Evolutionary conservation across 2,888 invertebrate species (phyloP).

Genomic region (Tetragonisca angustula): DNA sequence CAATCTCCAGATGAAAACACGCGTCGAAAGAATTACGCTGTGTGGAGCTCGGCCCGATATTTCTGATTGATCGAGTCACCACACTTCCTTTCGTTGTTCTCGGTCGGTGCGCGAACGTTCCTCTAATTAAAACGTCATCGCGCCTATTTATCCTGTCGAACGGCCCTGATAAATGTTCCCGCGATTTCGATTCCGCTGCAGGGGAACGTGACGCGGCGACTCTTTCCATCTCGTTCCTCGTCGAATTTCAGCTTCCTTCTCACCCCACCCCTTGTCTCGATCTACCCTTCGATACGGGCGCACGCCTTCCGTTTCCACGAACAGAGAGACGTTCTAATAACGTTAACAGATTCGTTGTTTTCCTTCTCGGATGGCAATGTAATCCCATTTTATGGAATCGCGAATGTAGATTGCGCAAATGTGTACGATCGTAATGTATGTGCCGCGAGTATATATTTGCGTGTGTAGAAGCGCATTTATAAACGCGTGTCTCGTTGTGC

Average conservation of each 20-base stretch:
- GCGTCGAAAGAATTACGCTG: neutral
- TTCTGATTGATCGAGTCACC: constrained; percentile 20
- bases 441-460: neutral
- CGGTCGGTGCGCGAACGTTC: neutral
- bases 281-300: neutral
- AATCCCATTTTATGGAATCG: constrained; percentile 67
- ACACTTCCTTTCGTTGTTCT: neutral
- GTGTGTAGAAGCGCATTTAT: constrained; percentile 18
- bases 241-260: constrained; percentile 10
- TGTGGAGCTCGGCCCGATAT: neutral
- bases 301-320: constrained; percentile 60
- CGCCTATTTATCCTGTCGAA: constrained; percentile 74
- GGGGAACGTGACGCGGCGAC: constrained; percentile 2
- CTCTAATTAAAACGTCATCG: constrained; percentile 73
- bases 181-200: constrained; percentile 38
- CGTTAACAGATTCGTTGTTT: constrained; percentile 71
- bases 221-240: constrained; percentile 15
- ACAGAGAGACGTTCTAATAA: constrained; percentile 76
- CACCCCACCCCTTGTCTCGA: neutral
- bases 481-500: constrained; percentile 3
- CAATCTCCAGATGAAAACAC: neutral
- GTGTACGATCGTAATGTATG: constrained; percentile 29
- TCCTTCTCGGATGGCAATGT: constrained; percentile 62
- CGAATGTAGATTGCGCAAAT: constrained; percentile 50
- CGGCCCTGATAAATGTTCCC: constrained; percentile 76